phyloP scores from a whole-genome alignment of 2,888 invertebrate species.

The Drosophila mettleri region DNA sequence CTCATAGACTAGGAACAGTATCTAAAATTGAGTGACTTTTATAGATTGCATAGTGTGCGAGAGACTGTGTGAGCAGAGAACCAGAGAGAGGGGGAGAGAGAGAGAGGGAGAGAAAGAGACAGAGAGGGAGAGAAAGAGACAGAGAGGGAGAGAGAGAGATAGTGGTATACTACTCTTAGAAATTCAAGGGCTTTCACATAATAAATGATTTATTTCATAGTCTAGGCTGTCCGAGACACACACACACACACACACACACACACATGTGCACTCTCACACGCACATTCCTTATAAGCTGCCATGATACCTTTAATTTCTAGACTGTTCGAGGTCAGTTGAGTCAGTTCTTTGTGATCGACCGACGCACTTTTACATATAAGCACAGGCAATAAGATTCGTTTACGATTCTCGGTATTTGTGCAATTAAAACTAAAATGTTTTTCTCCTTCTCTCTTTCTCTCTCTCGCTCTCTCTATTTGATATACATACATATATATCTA shows the following conservation, averaged over 20 bases:
- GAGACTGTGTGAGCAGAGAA: no score
- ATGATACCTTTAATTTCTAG: slow-evolving; percentile 13
- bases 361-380: slow-evolving; percentile 48
- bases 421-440: slow-evolving; percentile 65
- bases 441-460: slow-evolving; percentile 18
- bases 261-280: not conserved
- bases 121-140: no score
- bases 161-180: not conserved
- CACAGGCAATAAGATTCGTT: slow-evolving; percentile 55
- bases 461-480: slow-evolving; percentile 20
- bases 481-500: slow-evolving; percentile 2
- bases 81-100: no score
- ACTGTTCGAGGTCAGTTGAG: slow-evolving; percentile 36
- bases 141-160: no score
- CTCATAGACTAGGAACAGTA: not conserved
- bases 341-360: slow-evolving; percentile 17
- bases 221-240: not conserved
- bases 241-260: not conserved
- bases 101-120: no score
- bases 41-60: not conserved
- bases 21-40: not conserved
- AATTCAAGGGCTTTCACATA: not conserved
- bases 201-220: not conserved
- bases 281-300: not conserved
- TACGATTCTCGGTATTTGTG: slow-evolving; percentile 56